Evolutionary conservation across 2,113 vertebrate genomes (phyloP), one percentile per base, ranked within the genome.

Genomic region (Calyptomena viridis): DNA sequence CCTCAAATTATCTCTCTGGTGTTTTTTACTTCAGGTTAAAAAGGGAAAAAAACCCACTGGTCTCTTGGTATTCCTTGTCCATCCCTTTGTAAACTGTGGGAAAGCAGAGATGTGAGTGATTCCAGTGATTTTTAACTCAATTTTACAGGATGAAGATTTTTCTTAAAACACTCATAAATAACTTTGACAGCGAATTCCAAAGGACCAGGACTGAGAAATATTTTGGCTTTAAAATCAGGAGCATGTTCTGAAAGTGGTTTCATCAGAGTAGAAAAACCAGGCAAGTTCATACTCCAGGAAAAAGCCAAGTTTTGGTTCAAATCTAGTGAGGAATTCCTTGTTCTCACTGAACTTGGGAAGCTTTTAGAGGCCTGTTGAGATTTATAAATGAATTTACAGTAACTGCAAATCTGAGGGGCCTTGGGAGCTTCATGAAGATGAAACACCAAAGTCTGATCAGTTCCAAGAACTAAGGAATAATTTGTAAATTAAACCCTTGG

Each of bases 131-230:
- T 81, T 74, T 44, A 76, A 79, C 88, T 74, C 46, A 50, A 1
- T 83, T 91, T 87, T 84, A 66, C 76, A 84, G 44, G 17, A 60
- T 72, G 30, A 79, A 67, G 53, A 24, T 64, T 91, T 89, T 73
- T 94, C 59, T 93, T 93, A 62, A 89, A 87, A 67, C 67, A 49
- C 60, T 37, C 58, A 77, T 83, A 90, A 95, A 82, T 77, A 78
- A 84, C 28, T 53, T 47, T 84, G 86, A 73, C 35, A 20, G 71
- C 76, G 81, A 84, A 91, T 74, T 86, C 81, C 60, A 59, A 25
- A 40, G 37, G 17, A 89, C 31, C 42, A 71, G 35, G 71, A 56
- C 88, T 93, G 87, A 93, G 62, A 87, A 90, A 63, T 74, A 62
- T n/a, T 93, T 90, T 69, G 31, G 58, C 76, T 89, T 69, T 90